These are phyloP conservation scores for Pteromalus puparum DNA, from an alignment of 1,140 invertebrate genomes.

Conservation along the genomic window DNA sequence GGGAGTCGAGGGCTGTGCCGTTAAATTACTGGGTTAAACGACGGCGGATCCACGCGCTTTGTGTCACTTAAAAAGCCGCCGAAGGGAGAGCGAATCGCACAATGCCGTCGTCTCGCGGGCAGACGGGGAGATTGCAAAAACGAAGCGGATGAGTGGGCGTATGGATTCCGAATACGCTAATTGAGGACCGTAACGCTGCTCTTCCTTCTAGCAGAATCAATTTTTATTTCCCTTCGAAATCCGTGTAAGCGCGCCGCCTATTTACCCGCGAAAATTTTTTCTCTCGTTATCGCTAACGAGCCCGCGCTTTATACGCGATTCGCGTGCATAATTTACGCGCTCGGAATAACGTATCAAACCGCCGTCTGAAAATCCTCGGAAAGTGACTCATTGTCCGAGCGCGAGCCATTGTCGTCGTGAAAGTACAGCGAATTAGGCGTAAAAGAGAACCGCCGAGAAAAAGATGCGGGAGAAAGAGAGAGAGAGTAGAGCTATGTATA, in stretches of 20 bases:
- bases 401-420: neutral
- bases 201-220: neutral
- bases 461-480: neutral
- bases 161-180: neutral
- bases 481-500: too few species aligned
- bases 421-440: neutral
- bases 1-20: constrained; percentile 1
- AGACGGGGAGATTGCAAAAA: neutral
- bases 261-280: neutral
- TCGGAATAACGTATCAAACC: neutral
- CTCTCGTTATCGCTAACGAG: neutral
- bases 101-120: neutral
- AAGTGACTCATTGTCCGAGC: neutral
- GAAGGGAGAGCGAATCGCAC: neutral
- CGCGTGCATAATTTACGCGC: neutral
- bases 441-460: neutral
- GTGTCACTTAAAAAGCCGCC: constrained; percentile 13
- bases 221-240: neutral
- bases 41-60: neutral
- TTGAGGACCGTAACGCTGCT: neutral
- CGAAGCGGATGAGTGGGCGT: neutral
- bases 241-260: neutral
- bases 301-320: neutral
- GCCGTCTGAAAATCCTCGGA: neutral
- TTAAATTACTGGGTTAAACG: constrained; percentile 41